Evolutionary conservation across 1,140 invertebrate genomes (phyloP).

Genomic region (Amyelois transitella): DNA sequence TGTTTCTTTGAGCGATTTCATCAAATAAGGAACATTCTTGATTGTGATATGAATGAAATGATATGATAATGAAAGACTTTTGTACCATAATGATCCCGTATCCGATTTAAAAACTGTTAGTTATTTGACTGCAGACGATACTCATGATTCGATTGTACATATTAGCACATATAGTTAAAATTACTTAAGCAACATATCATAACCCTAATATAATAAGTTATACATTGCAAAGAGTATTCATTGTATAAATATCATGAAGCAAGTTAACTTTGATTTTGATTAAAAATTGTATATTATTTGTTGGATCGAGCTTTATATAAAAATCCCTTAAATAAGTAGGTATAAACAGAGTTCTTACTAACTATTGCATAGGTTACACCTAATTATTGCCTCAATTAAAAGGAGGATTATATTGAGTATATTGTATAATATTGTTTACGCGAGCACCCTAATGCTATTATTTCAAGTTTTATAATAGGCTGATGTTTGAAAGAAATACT

Average conservation of each 20-base stretch:
- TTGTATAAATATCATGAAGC: conserved; percentile 26
- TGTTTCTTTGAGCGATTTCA: background rate
- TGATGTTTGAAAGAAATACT: background rate
- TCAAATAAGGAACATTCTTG: conserved; percentile 20
- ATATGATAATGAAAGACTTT: conserved; percentile 60
- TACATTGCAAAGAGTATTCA: conserved; percentile 10
- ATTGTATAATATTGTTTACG: conserved; percentile 24
- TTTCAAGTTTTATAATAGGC: conserved; percentile 1
- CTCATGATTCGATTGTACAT: no score
- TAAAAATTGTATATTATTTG: conserved; percentile 31
- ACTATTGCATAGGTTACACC: conserved; percentile 30
- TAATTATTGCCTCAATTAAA: conserved; percentile 56
- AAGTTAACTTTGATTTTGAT: conserved; percentile 18
- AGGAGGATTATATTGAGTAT: conserved; percentile 28
- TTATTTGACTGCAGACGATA: background rate
- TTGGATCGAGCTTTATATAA: conserved; percentile 43
- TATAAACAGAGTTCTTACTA: conserved; percentile 37
- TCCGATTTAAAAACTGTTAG: background rate
- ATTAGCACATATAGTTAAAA: no score
- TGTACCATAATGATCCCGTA: conserved; percentile 43
- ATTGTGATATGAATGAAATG: conserved; percentile 57
- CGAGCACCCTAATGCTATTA: conserved; percentile 20
- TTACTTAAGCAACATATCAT: conserved; percentile 21
- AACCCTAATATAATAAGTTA: conserved; percentile 19
- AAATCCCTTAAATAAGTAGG: conserved; percentile 31